Conservation (phyloP, 2,797 vertebrate species). For the Acrossocheilus fasciatus region DNA sequence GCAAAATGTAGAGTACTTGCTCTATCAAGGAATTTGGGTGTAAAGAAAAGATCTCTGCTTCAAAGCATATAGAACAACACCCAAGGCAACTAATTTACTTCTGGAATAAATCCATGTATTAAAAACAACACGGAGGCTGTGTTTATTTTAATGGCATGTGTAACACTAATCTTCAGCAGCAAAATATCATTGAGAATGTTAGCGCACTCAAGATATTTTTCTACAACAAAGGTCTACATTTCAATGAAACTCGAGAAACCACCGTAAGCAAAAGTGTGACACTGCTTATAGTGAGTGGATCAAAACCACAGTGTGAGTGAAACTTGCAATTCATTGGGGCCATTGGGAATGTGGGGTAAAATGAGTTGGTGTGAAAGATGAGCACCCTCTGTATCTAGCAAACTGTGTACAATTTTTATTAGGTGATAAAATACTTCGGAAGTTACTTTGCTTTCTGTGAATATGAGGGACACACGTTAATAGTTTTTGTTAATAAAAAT, state of each 20-base stretch:
- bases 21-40: slow-evolving; percentile 13
- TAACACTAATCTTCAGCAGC: neutral
- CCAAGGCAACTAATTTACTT: slow-evolving; percentile 9
- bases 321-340: neutral
- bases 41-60: slow-evolving; percentile 19
- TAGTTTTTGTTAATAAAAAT: too few relatives aligned
- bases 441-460: neutral
- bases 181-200: slow-evolving; percentile 6
- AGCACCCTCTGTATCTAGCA: neutral
- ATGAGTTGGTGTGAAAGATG: neutral
- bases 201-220: neutral
- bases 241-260: neutral
- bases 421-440: slow-evolving; percentile 1
- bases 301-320: slow-evolving; percentile 20
- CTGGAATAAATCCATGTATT: slow-evolving; percentile 22
- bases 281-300: slow-evolving; percentile 10
- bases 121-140: slow-evolving; percentile 28
- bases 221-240: slow-evolving; percentile 8
- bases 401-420: neutral
- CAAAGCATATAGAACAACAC: neutral
- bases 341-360: neutral
- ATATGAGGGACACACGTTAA: neutral
- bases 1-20: slow-evolving; percentile 18
- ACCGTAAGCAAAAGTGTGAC: slow-evolving; percentile 1
- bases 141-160: slow-evolving; percentile 35